Conservation (phyloP, 2,113 vertebrate genomes). For the Pseudois nayaur region DNA sequence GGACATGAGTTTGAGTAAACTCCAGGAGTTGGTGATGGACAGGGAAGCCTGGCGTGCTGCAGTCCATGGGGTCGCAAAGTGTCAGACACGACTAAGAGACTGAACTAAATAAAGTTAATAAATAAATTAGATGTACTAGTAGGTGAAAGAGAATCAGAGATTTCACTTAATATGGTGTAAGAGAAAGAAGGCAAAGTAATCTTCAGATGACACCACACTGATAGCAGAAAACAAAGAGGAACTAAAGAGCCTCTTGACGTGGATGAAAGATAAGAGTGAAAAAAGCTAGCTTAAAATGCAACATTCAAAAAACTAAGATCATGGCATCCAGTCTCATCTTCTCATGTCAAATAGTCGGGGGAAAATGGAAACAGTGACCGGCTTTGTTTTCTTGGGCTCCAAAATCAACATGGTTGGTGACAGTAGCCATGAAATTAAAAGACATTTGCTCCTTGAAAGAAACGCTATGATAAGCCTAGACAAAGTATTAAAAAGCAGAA, state of each 20-base stretch:
- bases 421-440: no score
- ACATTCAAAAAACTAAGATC: not conserved
- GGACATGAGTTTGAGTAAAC: not conserved
- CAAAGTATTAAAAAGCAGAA: not conserved
- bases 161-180: not conserved
- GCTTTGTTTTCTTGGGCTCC: no score
- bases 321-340: not conserved
- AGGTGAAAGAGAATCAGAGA: not conserved
- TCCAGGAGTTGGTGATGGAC: not conserved
- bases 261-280: not conserved
- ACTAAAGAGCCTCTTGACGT: not conserved
- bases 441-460: no score
- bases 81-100: accelerated
- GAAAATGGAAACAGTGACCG: no score
- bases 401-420: no score
- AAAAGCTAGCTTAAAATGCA: not conserved
- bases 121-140: not conserved
- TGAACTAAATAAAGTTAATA: not conserved
- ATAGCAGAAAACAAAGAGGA: not conserved
- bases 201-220: not conserved
- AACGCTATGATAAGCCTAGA: no score
- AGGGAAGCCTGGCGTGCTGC: not conserved
- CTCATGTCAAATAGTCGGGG: not conserved
- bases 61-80: not conserved
- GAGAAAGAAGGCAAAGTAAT: not conserved